These are phyloP conservation scores for Pediacus dermestoides DNA, from an alignment of 2,888 invertebrate species.

Conservation along the genomic window DNA sequence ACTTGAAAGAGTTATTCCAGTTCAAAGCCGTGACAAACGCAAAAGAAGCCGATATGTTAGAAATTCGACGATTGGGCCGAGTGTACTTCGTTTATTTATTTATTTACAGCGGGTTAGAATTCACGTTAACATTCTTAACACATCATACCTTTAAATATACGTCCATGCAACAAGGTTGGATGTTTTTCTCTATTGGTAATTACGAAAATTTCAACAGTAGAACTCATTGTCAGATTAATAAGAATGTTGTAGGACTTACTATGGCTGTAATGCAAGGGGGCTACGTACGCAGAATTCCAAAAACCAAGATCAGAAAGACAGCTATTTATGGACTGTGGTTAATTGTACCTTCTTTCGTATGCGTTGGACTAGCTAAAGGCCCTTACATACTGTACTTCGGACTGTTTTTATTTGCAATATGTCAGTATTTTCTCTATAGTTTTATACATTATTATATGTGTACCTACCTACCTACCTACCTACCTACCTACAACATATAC, in stretches of 20 bases:
- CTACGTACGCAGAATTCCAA: constrained; percentile 76
- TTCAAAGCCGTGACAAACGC: constrained; percentile 68
- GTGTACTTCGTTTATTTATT: constrained; percentile 90
- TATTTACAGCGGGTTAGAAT: constrained; percentile 94
- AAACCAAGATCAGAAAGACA: constrained; percentile 66
- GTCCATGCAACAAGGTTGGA: constrained; percentile 96
- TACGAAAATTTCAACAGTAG: constrained; percentile 5
- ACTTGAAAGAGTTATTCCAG: constrained; percentile 52
- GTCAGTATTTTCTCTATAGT: constrained; percentile 59
- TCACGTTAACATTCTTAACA: constrained; percentile 93
- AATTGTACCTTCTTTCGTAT: constrained; percentile 81
- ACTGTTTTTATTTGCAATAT: constrained; percentile 82
- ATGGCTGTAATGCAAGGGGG: constrained; percentile 92
- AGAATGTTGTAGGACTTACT: constrained; percentile 55
- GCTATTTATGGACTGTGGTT: constrained; percentile 75
- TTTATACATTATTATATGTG: too few species aligned
- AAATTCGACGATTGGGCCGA: constrained; percentile 65
- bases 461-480: too few species aligned
- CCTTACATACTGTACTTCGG: constrained; percentile 70
- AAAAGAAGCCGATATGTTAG: constrained; percentile 58
- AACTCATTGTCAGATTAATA: constrained; percentile 2
- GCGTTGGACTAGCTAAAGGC: constrained; percentile 71
- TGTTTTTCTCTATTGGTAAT: constrained; percentile 90
- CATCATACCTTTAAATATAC: constrained; percentile 87
- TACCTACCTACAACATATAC: too few species aligned